A percentile compares a stretch with the other conserved stretches of the same genome.
These are phyloP conservation scores for crab-eating macaque (Macaca fascicularis) DNA, from an alignment of 2,113 vertebrate species.

Conservation along the genomic window T2T-MFA8v1.1 NC_088376.1:158441001-158441500, in stretches of 20 bases:
- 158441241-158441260: neutral
- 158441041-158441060: neutral
- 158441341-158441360: neutral
- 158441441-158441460: neutral
- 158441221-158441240: neutral
- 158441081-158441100: neutral
- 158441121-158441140: neutral
- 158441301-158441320: neutral
- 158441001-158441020: neutral
- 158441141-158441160: neutral
- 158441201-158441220: neutral
- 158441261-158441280: neutral
- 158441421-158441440: neutral
- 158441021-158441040: neutral
- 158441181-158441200: neutral
- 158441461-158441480: neutral
- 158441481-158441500: accelerated
- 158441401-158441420: neutral
- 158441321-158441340: neutral
- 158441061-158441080: neutral
- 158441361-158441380: neutral
- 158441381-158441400: neutral
- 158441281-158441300: neutral
- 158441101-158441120: neutral
- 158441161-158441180: neutral